Conservation (phyloP, 1,140 invertebrate species). For the Amyelois transitella region DNA sequence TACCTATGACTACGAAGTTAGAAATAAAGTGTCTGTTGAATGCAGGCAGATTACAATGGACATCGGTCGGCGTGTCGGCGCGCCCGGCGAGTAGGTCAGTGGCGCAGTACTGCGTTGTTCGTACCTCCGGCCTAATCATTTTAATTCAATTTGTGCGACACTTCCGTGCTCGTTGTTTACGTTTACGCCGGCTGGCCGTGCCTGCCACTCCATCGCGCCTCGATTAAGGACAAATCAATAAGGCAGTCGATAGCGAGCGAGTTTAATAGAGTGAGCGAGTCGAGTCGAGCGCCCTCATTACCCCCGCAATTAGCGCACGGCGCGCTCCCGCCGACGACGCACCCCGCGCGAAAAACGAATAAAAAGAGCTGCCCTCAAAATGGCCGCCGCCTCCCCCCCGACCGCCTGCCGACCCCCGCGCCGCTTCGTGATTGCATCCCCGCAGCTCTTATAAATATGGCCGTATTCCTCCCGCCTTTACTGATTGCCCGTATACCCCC, state of each 20-base stretch:
- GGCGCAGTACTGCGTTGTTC: conserved; percentile 13
- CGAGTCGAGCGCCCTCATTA: conserved; percentile 71
- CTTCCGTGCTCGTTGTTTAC: conserved; percentile 48
- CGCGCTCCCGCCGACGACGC: conserved; percentile 69
- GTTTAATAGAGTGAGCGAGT: conserved; percentile 71
- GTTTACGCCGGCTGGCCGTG: conserved; percentile 45
- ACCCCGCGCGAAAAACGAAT: conserved; percentile 74
- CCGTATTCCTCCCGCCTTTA: conserved; percentile 74
- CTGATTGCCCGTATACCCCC: conserved; percentile 76
- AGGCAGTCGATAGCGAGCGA: conserved; percentile 69
- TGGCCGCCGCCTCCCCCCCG: conserved; percentile 68
- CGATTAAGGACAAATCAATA: conserved; percentile 72
- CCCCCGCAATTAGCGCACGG: conserved; percentile 72
- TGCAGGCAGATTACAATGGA: no score
- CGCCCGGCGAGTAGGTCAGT: conserved; percentile 16
- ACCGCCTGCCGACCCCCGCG: conserved; percentile 55
- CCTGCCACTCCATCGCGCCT: conserved; percentile 48
- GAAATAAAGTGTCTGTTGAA: no score
- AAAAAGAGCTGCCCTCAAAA: conserved; percentile 75
- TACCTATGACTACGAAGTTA: no score
- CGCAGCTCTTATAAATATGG: conserved; percentile 76
- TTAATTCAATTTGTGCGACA: conserved; percentile 55
- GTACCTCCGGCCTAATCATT: conserved; percentile 38
- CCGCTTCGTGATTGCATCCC: conserved; percentile 75
- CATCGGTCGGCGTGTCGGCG: conserved; percentile 1